A percentile compares a stretch with the other conserved stretches of the same genome.
Evolutionary conservation across 2,113 vertebrate species (phyloP).

Genomic region (Corythornis vintsioides): DNA sequence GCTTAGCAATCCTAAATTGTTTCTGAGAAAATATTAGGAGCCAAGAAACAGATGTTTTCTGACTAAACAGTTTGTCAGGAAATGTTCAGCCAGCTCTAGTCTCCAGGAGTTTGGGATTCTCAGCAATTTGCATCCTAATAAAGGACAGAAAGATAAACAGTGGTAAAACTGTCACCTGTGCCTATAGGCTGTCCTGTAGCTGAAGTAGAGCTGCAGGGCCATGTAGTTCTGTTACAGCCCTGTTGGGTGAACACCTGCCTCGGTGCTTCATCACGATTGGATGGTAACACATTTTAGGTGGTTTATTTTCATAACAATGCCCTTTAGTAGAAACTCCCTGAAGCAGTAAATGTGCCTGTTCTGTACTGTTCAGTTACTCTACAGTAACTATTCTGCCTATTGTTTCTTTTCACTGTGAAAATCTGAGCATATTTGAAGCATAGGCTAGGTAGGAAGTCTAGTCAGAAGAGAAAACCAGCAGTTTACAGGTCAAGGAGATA

Average conservation of each 20-base stretch:
- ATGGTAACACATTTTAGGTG: not conserved
- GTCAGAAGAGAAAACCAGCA: not conserved
- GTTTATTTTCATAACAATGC: not conserved
- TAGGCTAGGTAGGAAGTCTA: not conserved
- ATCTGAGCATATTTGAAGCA: not conserved
- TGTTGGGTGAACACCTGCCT: not conserved
- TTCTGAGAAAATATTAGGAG: not conserved
- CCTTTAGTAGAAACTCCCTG: not conserved
- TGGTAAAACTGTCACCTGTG: fast-evolving
- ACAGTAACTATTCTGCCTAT: not conserved
- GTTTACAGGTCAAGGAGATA: not conserved
- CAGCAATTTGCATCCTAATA: not conserved
- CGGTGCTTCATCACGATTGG: not conserved
- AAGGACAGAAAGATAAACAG: not conserved
- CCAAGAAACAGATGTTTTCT: not conserved
- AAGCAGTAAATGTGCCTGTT: not conserved
- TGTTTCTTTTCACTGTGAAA: not conserved
- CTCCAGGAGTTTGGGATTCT: not conserved
- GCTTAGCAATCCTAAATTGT: not conserved
- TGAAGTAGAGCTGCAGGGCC: not conserved
- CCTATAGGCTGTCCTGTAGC: not conserved
- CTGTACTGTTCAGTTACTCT: not conserved
- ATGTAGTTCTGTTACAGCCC: not conserved
- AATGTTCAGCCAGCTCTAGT: not conserved
- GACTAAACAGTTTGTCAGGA: not conserved